These are phyloP conservation scores for Nipponia nippon DNA, from an alignment of 2,113 vertebrate species.

Conservation along the genomic window DNA sequence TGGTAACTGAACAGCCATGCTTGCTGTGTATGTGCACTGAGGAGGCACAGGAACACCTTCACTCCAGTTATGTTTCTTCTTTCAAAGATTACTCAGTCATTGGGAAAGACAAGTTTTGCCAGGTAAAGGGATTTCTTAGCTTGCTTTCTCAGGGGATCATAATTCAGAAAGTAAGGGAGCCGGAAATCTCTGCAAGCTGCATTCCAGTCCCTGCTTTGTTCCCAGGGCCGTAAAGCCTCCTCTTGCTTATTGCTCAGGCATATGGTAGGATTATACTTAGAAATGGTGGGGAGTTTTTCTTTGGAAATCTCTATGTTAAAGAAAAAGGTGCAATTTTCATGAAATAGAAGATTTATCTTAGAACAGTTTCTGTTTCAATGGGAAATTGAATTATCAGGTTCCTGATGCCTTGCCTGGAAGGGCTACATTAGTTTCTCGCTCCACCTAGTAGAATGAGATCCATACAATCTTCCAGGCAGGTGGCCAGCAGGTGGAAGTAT, in stretches of 20 bases:
- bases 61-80: background rate
- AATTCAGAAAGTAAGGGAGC: background rate
- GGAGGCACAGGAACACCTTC: background rate
- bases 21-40: background rate
- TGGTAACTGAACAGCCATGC: background rate
- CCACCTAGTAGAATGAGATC: background rate
- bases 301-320: background rate
- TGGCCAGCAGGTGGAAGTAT: conserved; percentile 34
- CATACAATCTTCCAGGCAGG: background rate
- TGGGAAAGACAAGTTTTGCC: background rate
- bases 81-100: background rate
- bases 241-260: background rate
- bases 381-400: background rate
- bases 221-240: background rate
- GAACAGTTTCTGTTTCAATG: background rate
- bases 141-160: background rate
- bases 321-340: background rate
- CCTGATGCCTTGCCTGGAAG: background rate
- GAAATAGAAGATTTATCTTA: background rate
- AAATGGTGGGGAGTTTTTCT: background rate
- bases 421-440: background rate
- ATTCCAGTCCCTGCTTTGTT: background rate
- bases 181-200: background rate
- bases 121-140: background rate
- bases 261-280: background rate